phyloP scores from a whole-genome alignment of 2,888 invertebrate species.

The Keiferia lycopersicella region DNA sequence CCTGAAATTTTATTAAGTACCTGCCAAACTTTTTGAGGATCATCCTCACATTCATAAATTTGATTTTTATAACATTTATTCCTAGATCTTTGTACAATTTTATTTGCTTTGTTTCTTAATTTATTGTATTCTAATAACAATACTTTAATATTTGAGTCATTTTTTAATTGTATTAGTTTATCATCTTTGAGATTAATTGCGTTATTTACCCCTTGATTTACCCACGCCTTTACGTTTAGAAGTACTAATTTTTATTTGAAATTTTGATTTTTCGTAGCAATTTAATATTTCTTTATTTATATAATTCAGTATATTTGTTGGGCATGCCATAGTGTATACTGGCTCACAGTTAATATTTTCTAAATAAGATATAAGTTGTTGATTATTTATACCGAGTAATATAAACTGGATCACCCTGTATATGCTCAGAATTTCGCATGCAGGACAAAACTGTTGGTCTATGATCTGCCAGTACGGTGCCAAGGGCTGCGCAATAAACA shows the following conservation, averaged over 20 bases:
- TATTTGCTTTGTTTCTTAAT: constrained; percentile 27
- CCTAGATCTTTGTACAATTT: constrained; percentile 18
- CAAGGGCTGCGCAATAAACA: no score
- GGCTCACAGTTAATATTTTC: neutral
- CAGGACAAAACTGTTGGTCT: no score
- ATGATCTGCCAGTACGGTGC: no score
- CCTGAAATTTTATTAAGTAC: constrained; percentile 28
- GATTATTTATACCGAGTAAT: neutral
- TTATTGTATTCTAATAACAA: constrained; percentile 31
- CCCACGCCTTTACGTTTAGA: neutral
- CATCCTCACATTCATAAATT: constrained; percentile 21
- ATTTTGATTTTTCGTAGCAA: neutral
- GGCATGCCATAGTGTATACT: neutral
- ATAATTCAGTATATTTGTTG: neutral
- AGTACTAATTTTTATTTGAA: neutral
- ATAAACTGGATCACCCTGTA: constrained; percentile 11
- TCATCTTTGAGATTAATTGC: constrained; percentile 27
- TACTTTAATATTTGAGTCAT: constrained; percentile 29
- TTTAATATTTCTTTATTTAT: neutral
- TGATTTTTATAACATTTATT: constrained; percentile 22
- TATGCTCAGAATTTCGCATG: no score
- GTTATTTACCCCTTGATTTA: neutral
- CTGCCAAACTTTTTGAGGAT: constrained; percentile 25
- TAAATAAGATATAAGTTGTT: no score
- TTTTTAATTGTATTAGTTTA: constrained; percentile 30